These are phyloP conservation scores for Ceyx melanurus DNA, from an alignment of 2,113 vertebrate genomes.

Conservation along the genomic window DNA sequence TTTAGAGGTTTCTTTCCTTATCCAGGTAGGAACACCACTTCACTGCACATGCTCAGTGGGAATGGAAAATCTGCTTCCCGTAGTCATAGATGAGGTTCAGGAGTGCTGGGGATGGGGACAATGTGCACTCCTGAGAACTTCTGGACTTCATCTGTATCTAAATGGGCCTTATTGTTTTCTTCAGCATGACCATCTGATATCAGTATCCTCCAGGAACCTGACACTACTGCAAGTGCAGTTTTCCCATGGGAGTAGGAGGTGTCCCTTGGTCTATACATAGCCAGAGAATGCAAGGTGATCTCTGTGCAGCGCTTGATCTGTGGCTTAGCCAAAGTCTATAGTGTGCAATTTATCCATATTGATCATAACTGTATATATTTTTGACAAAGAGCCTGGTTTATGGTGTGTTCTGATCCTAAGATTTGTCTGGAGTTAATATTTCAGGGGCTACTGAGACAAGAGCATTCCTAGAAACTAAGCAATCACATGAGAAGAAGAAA, in stretches of 20 bases:
- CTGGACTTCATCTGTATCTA: background rate
- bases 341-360: background rate
- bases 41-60: background rate
- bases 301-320: background rate
- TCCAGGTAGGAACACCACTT: background rate
- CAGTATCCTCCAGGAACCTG: background rate
- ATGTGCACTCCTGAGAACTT: background rate
- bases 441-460: background rate
- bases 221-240: background rate
- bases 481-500: background rate
- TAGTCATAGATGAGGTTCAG: background rate
- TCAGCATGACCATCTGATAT: accelerated
- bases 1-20: background rate
- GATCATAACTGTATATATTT: background rate
- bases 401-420: background rate
- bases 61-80: background rate
- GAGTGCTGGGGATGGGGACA: accelerated
- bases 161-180: background rate
- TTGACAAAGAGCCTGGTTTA: background rate
- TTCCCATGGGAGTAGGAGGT: background rate
- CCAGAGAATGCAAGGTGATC: background rate
- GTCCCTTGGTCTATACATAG: accelerated
- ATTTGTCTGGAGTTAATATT: background rate
- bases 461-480: background rate
- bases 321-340: background rate